phyloP scores from a whole-genome alignment of 2,797 vertebrate genomes.

The Macropus fuliginosus region DNA sequence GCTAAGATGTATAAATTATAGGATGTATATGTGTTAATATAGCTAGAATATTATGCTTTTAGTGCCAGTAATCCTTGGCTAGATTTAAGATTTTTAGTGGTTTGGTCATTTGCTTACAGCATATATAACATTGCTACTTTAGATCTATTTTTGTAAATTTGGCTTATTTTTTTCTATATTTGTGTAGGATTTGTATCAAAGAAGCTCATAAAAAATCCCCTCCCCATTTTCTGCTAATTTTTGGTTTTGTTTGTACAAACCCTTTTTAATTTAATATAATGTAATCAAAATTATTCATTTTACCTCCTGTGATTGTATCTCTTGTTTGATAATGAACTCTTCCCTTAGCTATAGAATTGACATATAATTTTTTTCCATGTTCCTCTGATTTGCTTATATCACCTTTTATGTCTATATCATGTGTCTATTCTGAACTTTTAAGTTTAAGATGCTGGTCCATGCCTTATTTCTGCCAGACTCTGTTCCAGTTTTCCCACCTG shows the following conservation, averaged over 20 bases:
- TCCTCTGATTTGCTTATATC: no score
- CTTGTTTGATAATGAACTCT: background rate
- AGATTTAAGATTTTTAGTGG: background rate
- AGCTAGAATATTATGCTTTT: conserved; percentile 34
- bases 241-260: background rate
- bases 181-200: background rate
- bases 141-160: background rate
- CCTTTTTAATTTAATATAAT: no score
- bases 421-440: no score
- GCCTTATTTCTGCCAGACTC: no score
- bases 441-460: no score
- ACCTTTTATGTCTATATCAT: no score
- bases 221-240: background rate
- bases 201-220: no score
- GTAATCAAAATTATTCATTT: background rate
- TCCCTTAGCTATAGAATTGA: background rate
- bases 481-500: no score
- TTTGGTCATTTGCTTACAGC: background rate
- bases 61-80: background rate
- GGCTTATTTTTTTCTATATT: background rate
- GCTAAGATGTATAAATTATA: conserved; percentile 8
- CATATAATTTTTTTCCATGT: no score
- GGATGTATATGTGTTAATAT: background rate
- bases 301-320: background rate
- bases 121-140: background rate